Evolutionary conservation across 2,888 invertebrate species (phyloP), one percentile per base, ranked within the genome.

Genomic region (Andrena marginata): DNA sequence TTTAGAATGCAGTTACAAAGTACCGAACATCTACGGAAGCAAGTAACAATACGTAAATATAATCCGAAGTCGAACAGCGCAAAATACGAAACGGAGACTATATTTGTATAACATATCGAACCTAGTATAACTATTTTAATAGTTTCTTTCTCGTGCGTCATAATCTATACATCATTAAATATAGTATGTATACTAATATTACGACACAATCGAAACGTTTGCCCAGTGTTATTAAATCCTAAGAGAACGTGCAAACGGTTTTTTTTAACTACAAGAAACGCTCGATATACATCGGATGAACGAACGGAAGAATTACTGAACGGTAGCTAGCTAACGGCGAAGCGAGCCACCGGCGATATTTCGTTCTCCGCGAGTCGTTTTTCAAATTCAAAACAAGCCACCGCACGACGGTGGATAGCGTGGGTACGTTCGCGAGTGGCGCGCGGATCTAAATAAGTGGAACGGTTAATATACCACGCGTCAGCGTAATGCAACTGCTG

Each of bases 391-490:
- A 77, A 65, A 63, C 64, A 54, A 72, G 26, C 33, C 60, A 60
- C 70, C 73, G 62, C 73, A 75, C 35, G 76, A 73, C 62, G 26
- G 73, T 26, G 59, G 31, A 64, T 69, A 68, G 59, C 75, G 42
- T 16, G 42, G 42, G 42, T 42, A 42, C 42, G 74, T 77, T 54
- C 75, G 33, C 77, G 81, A 70, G 60, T 68, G 67, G 71, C 77
- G 71, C 77, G 69, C 49, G 78, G 85, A 73, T 73, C 87, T 77
- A 91, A 81, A 85, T 89, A 68, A 49, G 79, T 74, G 56, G 85
- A 85, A 90, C 69, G 90, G 92, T 89, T 92, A 92, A 88, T 91
- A 91, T 69, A 70, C 42, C 4, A 63, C 71, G n/a, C 56, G 79
- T 69, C 65, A 80, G 71, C 75, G 79, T 83, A 77, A 72, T 82